Percentiles rank a stretch among this genome's conserved stretches.
These are phyloP conservation scores for Allygus modestus DNA, from an alignment of 2,888 invertebrate genomes.

Conservation along the genomic window DNA sequence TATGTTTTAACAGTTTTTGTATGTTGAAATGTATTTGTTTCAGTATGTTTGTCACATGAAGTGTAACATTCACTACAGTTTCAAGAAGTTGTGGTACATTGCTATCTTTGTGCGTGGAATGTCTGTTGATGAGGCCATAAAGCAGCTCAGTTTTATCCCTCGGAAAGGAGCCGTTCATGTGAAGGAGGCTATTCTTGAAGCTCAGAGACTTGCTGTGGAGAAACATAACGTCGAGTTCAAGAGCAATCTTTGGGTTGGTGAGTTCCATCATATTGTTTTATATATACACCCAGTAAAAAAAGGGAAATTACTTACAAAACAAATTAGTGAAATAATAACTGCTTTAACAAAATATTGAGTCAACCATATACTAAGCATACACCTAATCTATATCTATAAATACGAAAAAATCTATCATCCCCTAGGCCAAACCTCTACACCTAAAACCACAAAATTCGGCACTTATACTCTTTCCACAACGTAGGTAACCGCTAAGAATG, in stretches of 20 bases:
- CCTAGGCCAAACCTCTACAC: too few relatives aligned
- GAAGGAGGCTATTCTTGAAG: conserved; percentile 90
- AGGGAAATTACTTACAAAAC: too few relatives aligned
- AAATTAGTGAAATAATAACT: too few relatives aligned
- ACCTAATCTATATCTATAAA: too few relatives aligned
- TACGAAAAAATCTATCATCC: too few relatives aligned
- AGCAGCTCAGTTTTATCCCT: conserved; percentile 89
- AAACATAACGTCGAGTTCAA: conserved; percentile 96
- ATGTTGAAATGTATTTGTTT: conserved; percentile 72
- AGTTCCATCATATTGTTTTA: too few relatives aligned
- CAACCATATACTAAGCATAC: too few relatives aligned
- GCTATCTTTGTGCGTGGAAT: conserved; percentile 93
- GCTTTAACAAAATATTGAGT: too few relatives aligned
- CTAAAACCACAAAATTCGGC: too few relatives aligned
- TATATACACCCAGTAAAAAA: too few relatives aligned
- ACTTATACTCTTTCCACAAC: too few relatives aligned
- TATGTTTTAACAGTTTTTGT: conserved; percentile 48
- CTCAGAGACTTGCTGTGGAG: conserved; percentile 90
- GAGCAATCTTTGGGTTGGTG: conserved; percentile 97
- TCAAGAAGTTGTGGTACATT: conserved; percentile 95
- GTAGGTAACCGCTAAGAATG: too few relatives aligned
- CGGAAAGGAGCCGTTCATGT: conserved; percentile 87
- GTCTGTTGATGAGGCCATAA: conserved; percentile 95
- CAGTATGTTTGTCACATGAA: conserved; percentile 94
- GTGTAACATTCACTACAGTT: conserved; percentile 92